Evolutionary conservation across 1,140 invertebrate genomes (phyloP), one percentile per base, ranked within the genome.

Genomic region (Cherax quadricarinatus): DNA sequence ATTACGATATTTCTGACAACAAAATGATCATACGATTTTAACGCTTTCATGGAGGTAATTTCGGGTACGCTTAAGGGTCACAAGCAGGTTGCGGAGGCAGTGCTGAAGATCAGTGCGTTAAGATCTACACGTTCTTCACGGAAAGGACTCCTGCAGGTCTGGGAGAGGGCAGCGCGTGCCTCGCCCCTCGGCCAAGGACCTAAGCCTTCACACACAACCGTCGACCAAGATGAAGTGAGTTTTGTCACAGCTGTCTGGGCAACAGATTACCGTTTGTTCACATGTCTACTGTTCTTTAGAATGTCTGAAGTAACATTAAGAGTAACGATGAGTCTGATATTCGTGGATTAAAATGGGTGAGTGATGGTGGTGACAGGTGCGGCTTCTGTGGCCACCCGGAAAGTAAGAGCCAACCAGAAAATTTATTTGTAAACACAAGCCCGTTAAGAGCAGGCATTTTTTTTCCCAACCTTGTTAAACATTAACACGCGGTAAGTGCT

Each of bases 401-500:
- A 60, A 1, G 9, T 10, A 60, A 60, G 57, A 60, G 16, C 57
- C 57, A 9, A 3, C 57, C 14, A 70, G 49, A 82, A 82, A 82
- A 49, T 51, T 18, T 51, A 82, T 49, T 1, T 7, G 80, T 82
- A 82, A 82, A 82, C 80, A 82, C 57, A 53, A 82, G 80, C 49
- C 14, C 57, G 48, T 82, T 82, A 49, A 14, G 51, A 5, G 48
- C 16, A 12, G 30, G 2, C 30, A 0, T 41, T 81, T 81, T 82
- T 53, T 18, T 49, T 82, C 21, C 21, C 66, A 21, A 82, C 5
- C 49, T 53, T 21, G 80, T 12, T 41, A 81, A 81, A 82, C 80
- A 82, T 82, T 82, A 53, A 82, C 80, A 53, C 14, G 80, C 49
- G 48, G 80, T 82, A 82, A 82, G 49, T 14, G 80, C 80, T 24